Conservation (phyloP, 1,140 invertebrate genomes). For the Leptinotarsa defecta region DNA sequence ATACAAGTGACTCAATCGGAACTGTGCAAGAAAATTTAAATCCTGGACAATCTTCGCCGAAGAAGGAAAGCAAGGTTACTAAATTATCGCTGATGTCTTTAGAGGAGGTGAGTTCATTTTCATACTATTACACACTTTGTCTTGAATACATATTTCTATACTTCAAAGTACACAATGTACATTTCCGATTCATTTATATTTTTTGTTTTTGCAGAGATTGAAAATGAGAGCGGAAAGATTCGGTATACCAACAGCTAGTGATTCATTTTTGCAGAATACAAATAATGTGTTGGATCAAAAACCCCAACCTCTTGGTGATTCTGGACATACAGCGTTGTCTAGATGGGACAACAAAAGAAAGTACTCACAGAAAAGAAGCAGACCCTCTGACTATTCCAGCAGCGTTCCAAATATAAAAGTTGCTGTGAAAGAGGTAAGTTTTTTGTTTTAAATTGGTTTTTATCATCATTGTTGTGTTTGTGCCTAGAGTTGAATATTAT, state of each 20-base stretch:
- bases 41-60: constrained; percentile 42
- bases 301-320: constrained; percentile 74
- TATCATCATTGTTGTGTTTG: too few species aligned
- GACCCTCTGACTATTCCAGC: constrained; percentile 63
- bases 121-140: too few species aligned
- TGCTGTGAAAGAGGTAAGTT: too few species aligned
- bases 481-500: too few species aligned
- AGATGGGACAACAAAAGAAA: constrained; percentile 69
- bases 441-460: too few species aligned
- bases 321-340: constrained; percentile 68
- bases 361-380: constrained; percentile 71
- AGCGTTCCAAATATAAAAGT: too few species aligned
- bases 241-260: constrained; percentile 54
- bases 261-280: constrained; percentile 38
- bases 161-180: too few species aligned
- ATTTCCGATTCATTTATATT: too few species aligned
- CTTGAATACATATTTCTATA: too few species aligned
- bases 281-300: constrained; percentile 70
- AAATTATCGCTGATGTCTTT: constrained; percentile 66
- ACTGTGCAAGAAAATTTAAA: constrained; percentile 40
- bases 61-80: constrained; percentile 58
- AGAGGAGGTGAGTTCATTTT: constrained; percentile 62
- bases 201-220: constrained; percentile 58
- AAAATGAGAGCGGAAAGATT: constrained; percentile 81
- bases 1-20: constrained; percentile 21